phyloP scores from a whole-genome alignment of 2,797 vertebrate species.

The Thripadectes ignobilis region DNA sequence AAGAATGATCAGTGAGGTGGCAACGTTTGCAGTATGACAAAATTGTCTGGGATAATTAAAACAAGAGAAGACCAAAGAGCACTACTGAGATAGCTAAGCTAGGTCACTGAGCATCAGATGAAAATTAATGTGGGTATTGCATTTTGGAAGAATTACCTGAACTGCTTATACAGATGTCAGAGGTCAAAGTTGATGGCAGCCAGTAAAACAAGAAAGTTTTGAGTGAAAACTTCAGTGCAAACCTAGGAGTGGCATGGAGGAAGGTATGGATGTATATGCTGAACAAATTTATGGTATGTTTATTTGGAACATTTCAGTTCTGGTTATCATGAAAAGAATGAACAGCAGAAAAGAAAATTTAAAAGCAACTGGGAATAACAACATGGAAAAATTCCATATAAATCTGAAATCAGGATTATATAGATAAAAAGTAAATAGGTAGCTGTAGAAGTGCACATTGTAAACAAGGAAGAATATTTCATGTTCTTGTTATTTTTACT shows the following conservation, averaged over 20 bases:
- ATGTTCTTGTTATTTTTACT: not conserved
- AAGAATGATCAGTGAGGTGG: conserved; percentile 27
- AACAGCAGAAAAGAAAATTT: not conserved
- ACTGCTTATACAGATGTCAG: not conserved
- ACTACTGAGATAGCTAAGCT: not conserved
- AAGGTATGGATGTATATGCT: not conserved
- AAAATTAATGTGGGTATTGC: not conserved
- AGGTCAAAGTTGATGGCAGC: not conserved
- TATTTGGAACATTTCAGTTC: not conserved
- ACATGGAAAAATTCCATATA: not conserved
- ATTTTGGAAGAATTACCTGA: conserved; percentile 27
- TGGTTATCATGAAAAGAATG: not conserved
- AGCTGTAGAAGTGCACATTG: not conserved
- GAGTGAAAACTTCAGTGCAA: not conserved
- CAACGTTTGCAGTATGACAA: not conserved
- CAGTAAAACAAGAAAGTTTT: not conserved
- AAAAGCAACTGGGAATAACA: not conserved
- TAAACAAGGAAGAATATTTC: not conserved
- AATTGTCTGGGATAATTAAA: conserved; percentile 53
- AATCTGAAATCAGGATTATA: not conserved
- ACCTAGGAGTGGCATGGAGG: not conserved
- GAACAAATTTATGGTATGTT: not conserved
- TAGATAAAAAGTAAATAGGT: not conserved
- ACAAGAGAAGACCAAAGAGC: not conserved
- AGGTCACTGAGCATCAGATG: not conserved